phyloP scores from a whole-genome alignment of 2,113 vertebrate species.

The Genyomyrus donnyi region DNA sequence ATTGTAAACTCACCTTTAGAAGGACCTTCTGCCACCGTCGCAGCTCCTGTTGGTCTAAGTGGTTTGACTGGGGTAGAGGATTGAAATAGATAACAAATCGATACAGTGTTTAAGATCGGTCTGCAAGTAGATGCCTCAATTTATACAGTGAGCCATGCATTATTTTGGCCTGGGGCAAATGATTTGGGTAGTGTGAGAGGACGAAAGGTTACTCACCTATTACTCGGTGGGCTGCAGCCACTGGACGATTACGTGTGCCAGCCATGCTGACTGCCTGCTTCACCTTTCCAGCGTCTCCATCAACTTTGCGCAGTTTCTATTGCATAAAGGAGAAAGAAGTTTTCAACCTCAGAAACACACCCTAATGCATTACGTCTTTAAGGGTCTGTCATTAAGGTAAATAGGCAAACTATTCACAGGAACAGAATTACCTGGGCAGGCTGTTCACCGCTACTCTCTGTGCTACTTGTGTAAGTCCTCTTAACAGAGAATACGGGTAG shows the following conservation, averaged over 20 bases:
- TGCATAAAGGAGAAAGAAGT: slow-evolving; percentile 21
- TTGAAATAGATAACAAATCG: not conserved
- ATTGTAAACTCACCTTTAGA: slow-evolving; percentile 49
- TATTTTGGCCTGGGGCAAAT: not conserved
- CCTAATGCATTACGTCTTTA: not conserved
- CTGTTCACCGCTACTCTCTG: slow-evolving; percentile 31
- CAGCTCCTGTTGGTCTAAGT: slow-evolving; percentile 40
- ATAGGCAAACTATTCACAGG: not conserved
- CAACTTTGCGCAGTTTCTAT: slow-evolving; percentile 49
- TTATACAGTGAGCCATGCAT: not conserved
- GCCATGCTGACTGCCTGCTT: slow-evolving; percentile 40
- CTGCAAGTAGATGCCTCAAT: not conserved
- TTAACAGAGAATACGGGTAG: slow-evolving; percentile 56
- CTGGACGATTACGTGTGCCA: not conserved
- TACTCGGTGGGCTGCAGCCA: not conserved
- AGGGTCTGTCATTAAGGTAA: not conserved
- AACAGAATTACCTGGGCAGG: slow-evolving; percentile 48
- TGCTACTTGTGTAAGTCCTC: slow-evolving; percentile 40
- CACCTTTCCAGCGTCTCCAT: slow-evolving; percentile 33
- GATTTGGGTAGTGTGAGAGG: not conserved
- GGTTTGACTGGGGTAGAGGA: slow-evolving; percentile 35
- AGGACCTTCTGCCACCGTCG: slow-evolving; percentile 55
- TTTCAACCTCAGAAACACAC: not conserved
- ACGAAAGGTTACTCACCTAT: slow-evolving; percentile 6
- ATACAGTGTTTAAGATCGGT: not conserved